phyloP scores from a whole-genome alignment of 2,888 invertebrate species.

The Athalia circularis region DNA sequence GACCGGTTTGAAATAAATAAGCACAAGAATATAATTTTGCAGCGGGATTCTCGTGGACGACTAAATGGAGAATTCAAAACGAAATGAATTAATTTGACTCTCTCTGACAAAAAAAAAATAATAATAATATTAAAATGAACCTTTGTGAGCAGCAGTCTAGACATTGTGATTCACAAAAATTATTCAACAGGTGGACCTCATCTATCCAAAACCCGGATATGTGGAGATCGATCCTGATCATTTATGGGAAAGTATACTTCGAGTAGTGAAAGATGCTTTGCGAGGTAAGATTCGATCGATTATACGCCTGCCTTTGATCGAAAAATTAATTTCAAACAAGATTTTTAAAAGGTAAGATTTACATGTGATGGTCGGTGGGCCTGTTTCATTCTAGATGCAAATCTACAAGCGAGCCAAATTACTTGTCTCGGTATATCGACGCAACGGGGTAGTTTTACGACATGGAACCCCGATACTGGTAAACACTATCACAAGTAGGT shows the following conservation, averaged over 20 bases:
- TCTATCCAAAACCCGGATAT: conserved; percentile 87
- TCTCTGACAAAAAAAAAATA: too few relatives aligned
- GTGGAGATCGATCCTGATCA: conserved; percentile 93
- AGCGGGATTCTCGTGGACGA: too few relatives aligned
- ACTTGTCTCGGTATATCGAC: conserved; percentile 89
- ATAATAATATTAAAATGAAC: neutral
- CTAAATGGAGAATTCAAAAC: too few relatives aligned
- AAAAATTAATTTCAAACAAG: too few relatives aligned
- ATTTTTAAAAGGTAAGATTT: too few relatives aligned
- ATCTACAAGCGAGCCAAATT: conserved; percentile 80
- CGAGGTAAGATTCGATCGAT: conserved; percentile 75
- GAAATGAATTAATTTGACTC: too few relatives aligned
- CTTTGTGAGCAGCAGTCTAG: neutral
- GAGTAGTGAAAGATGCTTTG: conserved; percentile 83
- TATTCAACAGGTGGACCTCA: conserved; percentile 81
- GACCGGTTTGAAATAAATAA: too few relatives aligned
- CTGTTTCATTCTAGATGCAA: conserved; percentile 79
- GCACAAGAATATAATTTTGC: too few relatives aligned
- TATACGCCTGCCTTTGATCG: too few relatives aligned
- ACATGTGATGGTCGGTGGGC: too few relatives aligned
- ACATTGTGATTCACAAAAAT: neutral
- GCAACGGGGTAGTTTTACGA: conserved; percentile 88
- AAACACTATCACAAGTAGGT: conserved; percentile 83
- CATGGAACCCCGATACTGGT: conserved; percentile 87
- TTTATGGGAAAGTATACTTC: conserved; percentile 83